Conservation (phyloP, 2,797 vertebrate species). For the Kryptolebias ocellatus region DNA sequence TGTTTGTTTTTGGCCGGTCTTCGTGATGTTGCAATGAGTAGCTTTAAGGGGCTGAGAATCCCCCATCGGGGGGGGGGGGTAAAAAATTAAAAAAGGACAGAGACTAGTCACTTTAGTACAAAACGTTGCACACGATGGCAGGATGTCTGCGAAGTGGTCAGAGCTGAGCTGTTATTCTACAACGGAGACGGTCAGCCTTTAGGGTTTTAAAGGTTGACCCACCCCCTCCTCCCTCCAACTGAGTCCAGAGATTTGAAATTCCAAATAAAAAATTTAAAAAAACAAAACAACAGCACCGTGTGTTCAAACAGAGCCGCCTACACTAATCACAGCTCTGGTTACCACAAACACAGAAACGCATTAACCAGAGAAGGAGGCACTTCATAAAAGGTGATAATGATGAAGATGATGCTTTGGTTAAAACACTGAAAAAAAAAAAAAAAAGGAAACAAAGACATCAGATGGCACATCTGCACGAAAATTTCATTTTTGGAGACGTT, state of each 20-base stretch:
- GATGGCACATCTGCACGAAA: slow-evolving; percentile 19
- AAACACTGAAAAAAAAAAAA: slow-evolving; percentile 29
- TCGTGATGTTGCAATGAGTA: no score
- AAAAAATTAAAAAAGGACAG: slow-evolving; percentile 20
- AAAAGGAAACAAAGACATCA: slow-evolving; percentile 26
- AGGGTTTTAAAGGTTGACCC: background rate
- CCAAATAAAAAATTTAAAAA: slow-evolving; percentile 28
- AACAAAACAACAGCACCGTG: slow-evolving; percentile 61
- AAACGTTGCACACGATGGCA: slow-evolving; percentile 14
- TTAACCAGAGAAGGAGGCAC: slow-evolving; percentile 71
- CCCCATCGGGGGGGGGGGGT: background rate
- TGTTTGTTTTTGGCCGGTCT: no score
- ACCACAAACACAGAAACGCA: slow-evolving; percentile 50
- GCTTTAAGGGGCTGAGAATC: background rate
- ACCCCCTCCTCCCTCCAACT: background rate
- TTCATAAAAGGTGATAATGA: slow-evolving; percentile 61
- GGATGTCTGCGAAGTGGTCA: slow-evolving; percentile 41
- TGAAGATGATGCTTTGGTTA: slow-evolving; percentile 64
- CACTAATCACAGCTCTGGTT: slow-evolving; percentile 53
- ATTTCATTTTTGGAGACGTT: slow-evolving; percentile 37
- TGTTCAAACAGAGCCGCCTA: slow-evolving; percentile 47
- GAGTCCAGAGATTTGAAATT: slow-evolving; percentile 19
- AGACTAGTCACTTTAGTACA: slow-evolving; percentile 22
- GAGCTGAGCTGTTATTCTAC: slow-evolving; percentile 45
- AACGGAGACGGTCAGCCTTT: slow-evolving; percentile 25